Evolutionary conservation across 2,888 invertebrate species (phyloP).

Genomic region (Liopterus haemorrhoidalis): DNA sequence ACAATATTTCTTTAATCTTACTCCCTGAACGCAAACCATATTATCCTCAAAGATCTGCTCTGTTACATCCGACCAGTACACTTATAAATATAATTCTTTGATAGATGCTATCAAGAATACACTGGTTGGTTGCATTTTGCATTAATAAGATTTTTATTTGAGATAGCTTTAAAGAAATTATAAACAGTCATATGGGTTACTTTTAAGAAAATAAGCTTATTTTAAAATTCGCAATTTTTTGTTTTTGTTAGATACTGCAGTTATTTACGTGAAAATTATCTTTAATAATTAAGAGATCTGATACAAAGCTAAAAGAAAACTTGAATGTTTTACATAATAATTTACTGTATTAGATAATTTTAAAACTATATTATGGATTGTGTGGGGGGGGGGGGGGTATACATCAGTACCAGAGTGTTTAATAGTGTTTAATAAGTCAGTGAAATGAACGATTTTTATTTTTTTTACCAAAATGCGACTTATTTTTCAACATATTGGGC

Average conservation of each 20-base stretch:
- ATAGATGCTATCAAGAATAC: conserved; percentile 22
- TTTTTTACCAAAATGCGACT: too few relatives aligned
- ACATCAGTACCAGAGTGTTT: too few relatives aligned
- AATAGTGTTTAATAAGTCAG: too few relatives aligned
- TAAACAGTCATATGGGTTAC: background rate
- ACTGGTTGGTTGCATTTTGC: conserved; percentile 28
- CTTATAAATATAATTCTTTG: conserved; percentile 30
- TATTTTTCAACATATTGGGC: too few relatives aligned
- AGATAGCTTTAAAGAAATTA: conserved; percentile 32
- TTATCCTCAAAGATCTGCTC: conserved; percentile 37
- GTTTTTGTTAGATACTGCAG: background rate
- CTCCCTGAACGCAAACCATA: conserved; percentile 34
- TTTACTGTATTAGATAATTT: too few relatives aligned
- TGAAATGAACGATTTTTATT: too few relatives aligned
- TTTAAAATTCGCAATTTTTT: conserved; percentile 1
- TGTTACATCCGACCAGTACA: conserved; percentile 33
- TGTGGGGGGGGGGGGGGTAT: too few relatives aligned
- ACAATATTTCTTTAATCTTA: conserved; percentile 41
- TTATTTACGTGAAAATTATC: too few relatives aligned
- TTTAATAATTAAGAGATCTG: too few relatives aligned
- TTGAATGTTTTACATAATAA: too few relatives aligned
- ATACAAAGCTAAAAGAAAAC: too few relatives aligned
- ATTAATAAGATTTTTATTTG: conserved; percentile 37
- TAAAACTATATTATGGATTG: too few relatives aligned
- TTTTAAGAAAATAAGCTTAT: background rate